phyloP scores from a whole-genome alignment of 2,797 vertebrate species.

The Platalea minor region DNA sequence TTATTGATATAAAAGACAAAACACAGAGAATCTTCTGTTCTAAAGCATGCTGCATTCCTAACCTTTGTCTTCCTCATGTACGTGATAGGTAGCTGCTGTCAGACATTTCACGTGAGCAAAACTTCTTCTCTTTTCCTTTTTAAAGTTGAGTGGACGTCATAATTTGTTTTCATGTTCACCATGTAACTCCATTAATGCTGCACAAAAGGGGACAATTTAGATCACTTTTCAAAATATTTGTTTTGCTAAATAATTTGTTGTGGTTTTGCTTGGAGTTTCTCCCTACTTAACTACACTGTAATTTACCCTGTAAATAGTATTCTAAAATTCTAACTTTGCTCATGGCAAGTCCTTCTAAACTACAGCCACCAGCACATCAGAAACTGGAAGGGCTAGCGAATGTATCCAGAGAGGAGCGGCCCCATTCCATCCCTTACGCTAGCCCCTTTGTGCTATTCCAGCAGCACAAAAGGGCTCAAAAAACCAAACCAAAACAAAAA shows the following conservation, averaged over 20 bases:
- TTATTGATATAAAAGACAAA: constrained; percentile 65
- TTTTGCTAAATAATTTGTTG: constrained; percentile 31
- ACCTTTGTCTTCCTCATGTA: not conserved
- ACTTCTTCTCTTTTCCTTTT: not conserved
- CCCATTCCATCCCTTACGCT: not conserved
- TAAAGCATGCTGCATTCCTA: not conserved
- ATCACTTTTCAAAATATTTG: not conserved
- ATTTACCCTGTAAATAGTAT: not conserved
- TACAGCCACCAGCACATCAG: not conserved
- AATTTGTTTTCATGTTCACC: not conserved
- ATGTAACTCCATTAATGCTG: not conserved
- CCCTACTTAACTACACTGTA: not conserved
- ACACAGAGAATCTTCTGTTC: constrained; percentile 59
- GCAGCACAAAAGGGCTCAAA: not conserved
- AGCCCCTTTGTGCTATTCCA: not conserved
- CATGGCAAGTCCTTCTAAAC: not conserved
- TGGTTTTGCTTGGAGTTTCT: not conserved
- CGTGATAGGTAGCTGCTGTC: not conserved
- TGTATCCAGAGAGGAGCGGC: not conserved
- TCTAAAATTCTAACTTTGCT: not conserved
- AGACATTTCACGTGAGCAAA: not conserved
- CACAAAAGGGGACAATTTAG: not conserved
- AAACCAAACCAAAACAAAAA: no score
- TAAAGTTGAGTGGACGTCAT: not conserved
- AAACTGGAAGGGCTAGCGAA: not conserved